Percentiles rank a stretch among this genome's conserved stretches.
Conservation (phyloP, 2,113 vertebrate genomes). For the Pardalotus punctatus region DNA sequence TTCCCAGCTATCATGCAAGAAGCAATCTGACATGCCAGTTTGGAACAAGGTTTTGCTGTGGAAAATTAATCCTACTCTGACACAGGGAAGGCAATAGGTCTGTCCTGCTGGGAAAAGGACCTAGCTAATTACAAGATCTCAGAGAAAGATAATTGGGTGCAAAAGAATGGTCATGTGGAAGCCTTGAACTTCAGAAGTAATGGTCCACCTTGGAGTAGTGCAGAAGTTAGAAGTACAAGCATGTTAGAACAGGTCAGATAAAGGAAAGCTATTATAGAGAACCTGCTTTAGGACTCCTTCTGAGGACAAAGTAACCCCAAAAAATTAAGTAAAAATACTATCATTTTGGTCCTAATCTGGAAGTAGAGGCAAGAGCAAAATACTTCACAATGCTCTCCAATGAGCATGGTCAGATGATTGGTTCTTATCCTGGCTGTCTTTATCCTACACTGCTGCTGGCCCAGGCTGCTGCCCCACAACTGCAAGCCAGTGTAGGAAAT, state of each 20-base stretch:
- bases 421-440: neutral
- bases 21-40: neutral
- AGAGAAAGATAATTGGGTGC: neutral
- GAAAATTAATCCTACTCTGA: neutral
- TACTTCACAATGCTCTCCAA: neutral
- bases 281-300: neutral
- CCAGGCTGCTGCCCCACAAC: neutral
- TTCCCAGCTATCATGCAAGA: neutral
- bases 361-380: neutral
- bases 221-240: neutral
- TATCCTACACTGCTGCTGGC: neutral
- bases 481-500: neutral
- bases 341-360: neutral
- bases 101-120: neutral
- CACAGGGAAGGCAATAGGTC: neutral
- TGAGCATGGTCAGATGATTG: accelerated
- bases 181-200: neutral
- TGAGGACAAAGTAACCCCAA: neutral
- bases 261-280: neutral
- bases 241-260: neutral
- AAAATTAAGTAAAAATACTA: neutral
- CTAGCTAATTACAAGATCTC: neutral
- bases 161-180: neutral
- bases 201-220: neutral
- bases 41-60: neutral